These are phyloP conservation scores for Engraulis encrasicolus DNA, from an alignment of 2,113 vertebrate species.

Conservation along the genomic window DNA sequence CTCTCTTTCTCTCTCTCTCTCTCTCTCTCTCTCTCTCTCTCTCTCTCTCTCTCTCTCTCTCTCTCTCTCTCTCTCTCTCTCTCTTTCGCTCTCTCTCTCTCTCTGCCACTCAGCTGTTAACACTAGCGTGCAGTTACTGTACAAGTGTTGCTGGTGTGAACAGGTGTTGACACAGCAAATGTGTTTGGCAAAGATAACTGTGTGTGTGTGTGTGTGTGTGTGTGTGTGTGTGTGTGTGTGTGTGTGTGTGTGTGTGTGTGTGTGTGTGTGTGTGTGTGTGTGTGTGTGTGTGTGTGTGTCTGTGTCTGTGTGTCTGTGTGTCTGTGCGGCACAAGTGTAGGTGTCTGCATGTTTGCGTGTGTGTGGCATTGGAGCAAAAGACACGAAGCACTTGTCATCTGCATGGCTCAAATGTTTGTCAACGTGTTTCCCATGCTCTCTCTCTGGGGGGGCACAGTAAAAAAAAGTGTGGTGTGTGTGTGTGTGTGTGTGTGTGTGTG, in stretches of 20 bases:
- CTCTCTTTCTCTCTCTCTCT: not conserved
- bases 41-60: too few relatives aligned
- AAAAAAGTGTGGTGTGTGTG: too few relatives aligned
- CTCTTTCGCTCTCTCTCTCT: not conserved
- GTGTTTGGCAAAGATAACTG: slow-evolving; percentile 35
- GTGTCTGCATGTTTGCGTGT: not conserved
- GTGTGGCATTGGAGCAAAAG: not conserved
- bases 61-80: not conserved
- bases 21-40: slow-evolving; percentile 6
- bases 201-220: not conserved
- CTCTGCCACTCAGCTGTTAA: not conserved
- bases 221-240: slow-evolving; percentile 40
- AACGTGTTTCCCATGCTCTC: not conserved
- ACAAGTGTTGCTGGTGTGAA: slow-evolving; percentile 14
- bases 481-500: too few relatives aligned
- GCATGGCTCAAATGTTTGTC: not conserved
- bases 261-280: not conserved
- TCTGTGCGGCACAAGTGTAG: not conserved
- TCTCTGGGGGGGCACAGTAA: not conserved
- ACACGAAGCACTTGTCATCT: not conserved
- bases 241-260: not conserved
- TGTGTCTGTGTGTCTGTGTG: not conserved
- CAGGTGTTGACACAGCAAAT: slow-evolving; percentile 21
- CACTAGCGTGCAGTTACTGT: slow-evolving; percentile 48
- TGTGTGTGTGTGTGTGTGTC: not conserved